These are phyloP conservation scores for Bradypus variegatus DNA, from an alignment of 2,797 vertebrate genomes.

Conservation along the genomic window DNA sequence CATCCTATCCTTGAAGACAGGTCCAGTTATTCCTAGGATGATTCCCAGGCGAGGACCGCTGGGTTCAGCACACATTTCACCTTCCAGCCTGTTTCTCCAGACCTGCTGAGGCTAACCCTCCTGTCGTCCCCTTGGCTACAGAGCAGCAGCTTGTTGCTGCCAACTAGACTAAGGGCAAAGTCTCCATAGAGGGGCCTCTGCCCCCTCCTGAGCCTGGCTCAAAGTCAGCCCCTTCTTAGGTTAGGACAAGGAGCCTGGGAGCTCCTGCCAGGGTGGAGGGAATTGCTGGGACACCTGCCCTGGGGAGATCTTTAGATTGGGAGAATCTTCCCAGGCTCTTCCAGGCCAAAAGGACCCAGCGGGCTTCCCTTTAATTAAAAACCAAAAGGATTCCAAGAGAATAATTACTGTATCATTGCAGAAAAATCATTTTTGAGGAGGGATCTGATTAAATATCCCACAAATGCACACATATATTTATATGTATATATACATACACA, in stretches of 20 bases:
- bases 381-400: neutral
- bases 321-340: too few relatives aligned
- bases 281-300: rapidly evolving
- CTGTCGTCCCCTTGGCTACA: neutral
- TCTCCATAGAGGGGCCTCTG: rapidly evolving
- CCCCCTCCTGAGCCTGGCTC: neutral
- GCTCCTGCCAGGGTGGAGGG: too few relatives aligned
- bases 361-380: neutral
- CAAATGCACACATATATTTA: too few relatives aligned
- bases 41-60: neutral
- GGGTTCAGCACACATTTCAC: neutral
- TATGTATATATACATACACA: neutral
- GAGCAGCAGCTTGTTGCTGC: too few relatives aligned
- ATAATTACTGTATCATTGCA: too few relatives aligned
- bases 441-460: neutral
- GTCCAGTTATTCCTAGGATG: neutral
- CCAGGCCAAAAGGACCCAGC: neutral
- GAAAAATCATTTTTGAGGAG: neutral
- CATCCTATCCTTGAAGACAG: neutral
- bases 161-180: too few relatives aligned
- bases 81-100: neutral
- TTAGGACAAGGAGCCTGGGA: neutral
- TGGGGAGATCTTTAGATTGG: neutral
- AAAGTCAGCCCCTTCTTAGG: neutral
- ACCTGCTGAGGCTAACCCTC: rapidly evolving